These are phyloP conservation scores for Eriocheir sinensis DNA, from an alignment of 1,140 invertebrate genomes.

Conservation along the genomic window DNA sequence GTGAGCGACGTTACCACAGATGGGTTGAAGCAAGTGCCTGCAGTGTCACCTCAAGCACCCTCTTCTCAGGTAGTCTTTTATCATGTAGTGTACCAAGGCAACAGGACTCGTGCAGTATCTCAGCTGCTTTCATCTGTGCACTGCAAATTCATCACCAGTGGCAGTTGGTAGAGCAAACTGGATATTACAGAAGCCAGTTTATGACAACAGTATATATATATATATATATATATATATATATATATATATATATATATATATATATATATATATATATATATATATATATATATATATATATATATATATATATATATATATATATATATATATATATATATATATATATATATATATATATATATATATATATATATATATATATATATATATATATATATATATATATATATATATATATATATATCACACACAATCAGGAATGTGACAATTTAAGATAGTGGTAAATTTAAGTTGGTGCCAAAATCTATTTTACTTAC, in stretches of 20 bases:
- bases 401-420: conserved; percentile 33
- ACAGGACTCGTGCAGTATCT: background rate
- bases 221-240: too few species aligned
- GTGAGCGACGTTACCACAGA: background rate
- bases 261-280: too few species aligned
- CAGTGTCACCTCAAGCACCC: conserved; percentile 9
- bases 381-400: conserved; percentile 41
- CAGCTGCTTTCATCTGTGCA: background rate
- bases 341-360: background rate
- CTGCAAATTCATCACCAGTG: background rate
- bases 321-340: too few species aligned
- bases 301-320: too few species aligned
- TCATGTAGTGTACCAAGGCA: background rate
- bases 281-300: too few species aligned
- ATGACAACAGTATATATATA: too few species aligned
- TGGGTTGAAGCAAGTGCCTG: background rate
- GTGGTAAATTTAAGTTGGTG: too few species aligned
- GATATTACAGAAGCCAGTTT: too few species aligned
- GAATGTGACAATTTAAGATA: too few species aligned
- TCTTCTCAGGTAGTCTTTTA: conserved; percentile 24
- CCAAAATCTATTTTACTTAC: too few species aligned
- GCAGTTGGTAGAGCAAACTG: background rate
- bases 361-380: conserved; percentile 41
- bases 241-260: too few species aligned
- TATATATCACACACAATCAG: background rate